A percentile compares a stretch with the other conserved stretches of the same genome.
Conservation (phyloP, 1,140 invertebrate genomes). For the Eubasilissa regina region DNA sequence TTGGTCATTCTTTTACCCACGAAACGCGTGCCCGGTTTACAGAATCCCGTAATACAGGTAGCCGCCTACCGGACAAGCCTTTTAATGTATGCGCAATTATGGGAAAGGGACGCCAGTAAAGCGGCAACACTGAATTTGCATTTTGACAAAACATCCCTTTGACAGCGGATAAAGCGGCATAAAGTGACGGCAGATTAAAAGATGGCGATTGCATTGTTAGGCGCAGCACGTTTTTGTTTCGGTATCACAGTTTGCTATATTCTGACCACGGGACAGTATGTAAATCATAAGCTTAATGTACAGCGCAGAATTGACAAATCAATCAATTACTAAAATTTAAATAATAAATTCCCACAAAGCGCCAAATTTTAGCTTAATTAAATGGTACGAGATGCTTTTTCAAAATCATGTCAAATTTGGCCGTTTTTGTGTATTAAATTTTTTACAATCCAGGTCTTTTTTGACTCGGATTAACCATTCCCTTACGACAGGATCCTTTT, state of each 20-base stretch:
- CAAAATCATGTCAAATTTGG: no score
- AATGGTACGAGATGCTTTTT: no score
- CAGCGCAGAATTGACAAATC: no score
- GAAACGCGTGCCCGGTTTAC: conserved; percentile 1
- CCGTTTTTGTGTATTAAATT: no score
- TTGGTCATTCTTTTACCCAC: not conserved
- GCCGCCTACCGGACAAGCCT: not conserved
- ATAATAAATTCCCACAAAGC: no score
- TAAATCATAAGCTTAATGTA: no score
- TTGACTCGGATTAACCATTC: no score
- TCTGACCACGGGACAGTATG: no score
- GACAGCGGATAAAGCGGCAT: conserved; percentile 23
- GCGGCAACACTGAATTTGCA: conserved; percentile 43
- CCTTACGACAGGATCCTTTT: no score
- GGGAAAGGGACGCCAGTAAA: conserved; percentile 9
- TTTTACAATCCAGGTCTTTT: no score
- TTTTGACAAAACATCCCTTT: conserved; percentile 44
- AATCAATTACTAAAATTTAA: no score
- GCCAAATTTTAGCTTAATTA: no score
- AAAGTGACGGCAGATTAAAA: conserved; percentile 41
- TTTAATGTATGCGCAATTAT: conserved; percentile 42
- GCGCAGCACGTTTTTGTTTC: not conserved
- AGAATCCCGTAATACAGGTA: conserved; percentile 10
- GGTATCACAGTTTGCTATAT: not conserved
- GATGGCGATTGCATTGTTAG: conserved; percentile 13